Conservation (phyloP, 2,113 vertebrate genomes). For the Pygoscelis antarcticus region DNA sequence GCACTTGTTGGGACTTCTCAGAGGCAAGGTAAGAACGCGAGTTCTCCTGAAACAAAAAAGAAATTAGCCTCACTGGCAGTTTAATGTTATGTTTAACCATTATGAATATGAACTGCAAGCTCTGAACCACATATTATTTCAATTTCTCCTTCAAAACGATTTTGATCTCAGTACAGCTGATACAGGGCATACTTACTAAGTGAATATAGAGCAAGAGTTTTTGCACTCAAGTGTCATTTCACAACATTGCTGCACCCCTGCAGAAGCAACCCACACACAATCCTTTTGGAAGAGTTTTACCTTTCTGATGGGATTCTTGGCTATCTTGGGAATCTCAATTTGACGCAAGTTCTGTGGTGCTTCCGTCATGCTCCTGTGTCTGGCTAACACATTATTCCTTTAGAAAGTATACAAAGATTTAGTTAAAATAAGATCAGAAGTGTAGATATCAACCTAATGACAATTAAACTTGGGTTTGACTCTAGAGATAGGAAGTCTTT, state of each 20-base stretch:
- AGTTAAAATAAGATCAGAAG: not conserved
- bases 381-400: slow-evolving; percentile 84
- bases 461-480: not conserved
- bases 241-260: not conserved
- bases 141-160: not conserved
- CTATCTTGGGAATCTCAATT: slow-evolving; percentile 88
- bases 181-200: not conserved
- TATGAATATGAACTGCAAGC: not conserved
- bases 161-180: not conserved
- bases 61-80: not conserved
- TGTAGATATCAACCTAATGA: not conserved
- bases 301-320: slow-evolving; percentile 78
- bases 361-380: slow-evolving; percentile 91
- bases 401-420: not conserved
- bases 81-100: not conserved
- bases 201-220: not conserved
- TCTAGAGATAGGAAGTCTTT: not conserved
- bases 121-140: not conserved
- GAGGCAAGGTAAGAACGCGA: not conserved
- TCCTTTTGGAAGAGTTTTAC: slow-evolving; percentile 71
- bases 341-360: slow-evolving; percentile 87
- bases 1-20: slow-evolving; percentile 69
- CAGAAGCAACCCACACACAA: not conserved
- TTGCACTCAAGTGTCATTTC: not conserved
- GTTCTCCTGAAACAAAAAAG: slow-evolving; percentile 67